Percentiles rank a stretch among this genome's conserved stretches.
Evolutionary conservation across 2,888 invertebrate species (phyloP).

Genomic region (Pinctada fucata): DNA sequence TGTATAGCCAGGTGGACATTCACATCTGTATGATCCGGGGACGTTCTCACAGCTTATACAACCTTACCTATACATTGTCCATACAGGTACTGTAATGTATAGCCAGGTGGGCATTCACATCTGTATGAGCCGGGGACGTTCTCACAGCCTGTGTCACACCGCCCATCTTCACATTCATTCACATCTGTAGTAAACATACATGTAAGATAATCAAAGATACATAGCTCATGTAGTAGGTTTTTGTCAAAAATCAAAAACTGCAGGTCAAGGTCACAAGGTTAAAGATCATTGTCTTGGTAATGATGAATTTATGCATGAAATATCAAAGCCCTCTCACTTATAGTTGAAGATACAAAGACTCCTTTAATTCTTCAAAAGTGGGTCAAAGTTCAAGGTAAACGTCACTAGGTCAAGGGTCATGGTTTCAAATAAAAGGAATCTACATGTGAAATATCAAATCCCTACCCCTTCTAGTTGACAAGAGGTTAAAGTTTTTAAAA

Average conservation of each 20-base stretch:
- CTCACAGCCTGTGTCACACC: constrained; percentile 86
- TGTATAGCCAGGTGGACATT: constrained; percentile 71
- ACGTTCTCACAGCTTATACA: constrained; percentile 24
- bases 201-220: not conserved
- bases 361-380: too few relatives aligned
- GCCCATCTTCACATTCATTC: constrained; percentile 86
- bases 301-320: too few relatives aligned
- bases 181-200: constrained; percentile 80
- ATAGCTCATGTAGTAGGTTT: not conserved
- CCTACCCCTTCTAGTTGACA: too few relatives aligned
- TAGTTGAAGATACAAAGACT: too few relatives aligned
- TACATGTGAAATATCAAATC: too few relatives aligned
- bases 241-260: not conserved
- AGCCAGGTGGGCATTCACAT: constrained; percentile 87
- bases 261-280: too few relatives aligned
- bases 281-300: not conserved
- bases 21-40: constrained; percentile 70
- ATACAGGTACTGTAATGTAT: constrained; percentile 80
- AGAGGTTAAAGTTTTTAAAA: too few relatives aligned
- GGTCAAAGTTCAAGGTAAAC: too few relatives aligned
- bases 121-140: constrained; percentile 87
- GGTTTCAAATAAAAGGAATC: too few relatives aligned
- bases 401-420: too few relatives aligned
- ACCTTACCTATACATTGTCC: constrained; percentile 78
- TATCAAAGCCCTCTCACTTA: too few relatives aligned